Evolutionary conservation across 2,113 vertebrate genomes (phyloP), one percentile per base, ranked within the genome.

Genomic region (Vireo altiloquus): DNA sequence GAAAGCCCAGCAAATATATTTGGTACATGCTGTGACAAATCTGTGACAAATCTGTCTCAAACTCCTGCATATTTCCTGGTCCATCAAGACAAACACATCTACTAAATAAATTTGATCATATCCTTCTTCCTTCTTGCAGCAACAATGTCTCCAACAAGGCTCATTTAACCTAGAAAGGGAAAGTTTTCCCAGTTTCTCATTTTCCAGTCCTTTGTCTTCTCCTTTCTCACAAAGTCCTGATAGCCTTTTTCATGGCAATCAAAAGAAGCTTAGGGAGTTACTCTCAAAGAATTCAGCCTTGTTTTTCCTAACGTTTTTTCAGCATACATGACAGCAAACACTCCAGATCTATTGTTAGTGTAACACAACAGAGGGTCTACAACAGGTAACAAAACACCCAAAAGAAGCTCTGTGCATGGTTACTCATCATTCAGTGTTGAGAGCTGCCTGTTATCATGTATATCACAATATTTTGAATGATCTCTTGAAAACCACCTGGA

Each of bases 381-480:
- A 85, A 17, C 20, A 44, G 20, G 33, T 4, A n/a, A 44, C 30
- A 77, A 56, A 77, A 39, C 27, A 3, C 3, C 14, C 5, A 1
- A 24, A 68, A 65, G 59, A 64, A 80, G 2, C 12, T 15, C 56
- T 2, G 1, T 5, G 6, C 13, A 2, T 2, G 9, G 31, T 5
- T 42, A 15, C n/a, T 70, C 15, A 2, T 70, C 39, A 28, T 11
- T 59, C n/a, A 8, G 0, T 10, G 4, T 12, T 19, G 8, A 18
- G 53, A 76, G 61, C 54, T 21, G 13, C 59, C 86, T 10, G 0
- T 0, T 19, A 16, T 1, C 15, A 25, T 25, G 27, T 0, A 1
- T 3, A 3, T 24, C 3, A 0, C n/a, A 15, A 0, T 21, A 23
- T 28, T 59, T 65, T 40, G 35, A 66, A 70, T 6, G 6, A 52